Percentiles rank a stretch among this genome's conserved stretches.
Evolutionary conservation across 23 tunicate genomes (phyloP).

Genomic region (Botrylloides violaceus): DNA sequence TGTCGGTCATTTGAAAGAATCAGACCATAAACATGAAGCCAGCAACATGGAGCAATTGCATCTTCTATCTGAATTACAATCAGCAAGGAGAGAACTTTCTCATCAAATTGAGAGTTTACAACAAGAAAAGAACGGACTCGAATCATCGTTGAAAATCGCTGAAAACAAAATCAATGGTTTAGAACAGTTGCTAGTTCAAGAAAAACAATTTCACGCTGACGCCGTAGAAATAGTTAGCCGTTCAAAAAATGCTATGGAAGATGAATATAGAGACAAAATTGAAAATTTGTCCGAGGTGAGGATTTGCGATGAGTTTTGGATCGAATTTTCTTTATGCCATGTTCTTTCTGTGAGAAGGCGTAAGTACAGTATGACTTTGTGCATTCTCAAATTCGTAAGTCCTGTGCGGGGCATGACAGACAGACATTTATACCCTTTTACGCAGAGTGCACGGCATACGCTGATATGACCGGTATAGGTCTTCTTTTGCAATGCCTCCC

Average conservation of each 20-base stretch:
- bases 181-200: neutral
- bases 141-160: neutral
- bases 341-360: no score
- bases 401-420: no score
- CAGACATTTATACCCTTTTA: no score
- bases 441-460: no score
- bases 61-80: constrained; percentile 19
- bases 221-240: neutral
- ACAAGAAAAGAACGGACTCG: neutral
- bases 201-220: neutral
- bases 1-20: neutral
- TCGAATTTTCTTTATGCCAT: no score
- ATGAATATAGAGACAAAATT: neutral
- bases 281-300: neutral
- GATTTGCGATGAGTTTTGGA: no score
- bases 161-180: neutral
- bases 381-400: no score
- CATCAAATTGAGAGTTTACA: constrained; percentile 4
- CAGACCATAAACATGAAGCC: neutral
- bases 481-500: no score
- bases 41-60: constrained; percentile 5
- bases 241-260: neutral
- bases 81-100: constrained; percentile 12
- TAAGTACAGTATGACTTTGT: no score
- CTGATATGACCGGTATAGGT: no score